Evolutionary conservation across 2,113 vertebrate species (phyloP).

Genomic region (Brachyhypopomus occidentalis): DNA sequence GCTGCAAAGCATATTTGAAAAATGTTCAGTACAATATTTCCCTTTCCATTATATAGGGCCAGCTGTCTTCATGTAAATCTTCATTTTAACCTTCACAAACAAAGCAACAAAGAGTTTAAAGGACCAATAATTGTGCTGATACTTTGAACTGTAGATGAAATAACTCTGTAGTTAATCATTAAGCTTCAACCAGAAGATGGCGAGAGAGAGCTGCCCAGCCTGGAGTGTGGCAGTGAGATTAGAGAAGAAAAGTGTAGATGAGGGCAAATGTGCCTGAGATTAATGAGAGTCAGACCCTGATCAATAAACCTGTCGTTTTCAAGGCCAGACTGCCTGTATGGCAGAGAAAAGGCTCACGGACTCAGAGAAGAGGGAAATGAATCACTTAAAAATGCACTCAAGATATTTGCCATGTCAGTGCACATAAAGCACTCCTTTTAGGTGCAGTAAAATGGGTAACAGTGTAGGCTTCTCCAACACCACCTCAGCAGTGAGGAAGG

Average conservation of each 20-base stretch:
- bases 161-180: too few species aligned
- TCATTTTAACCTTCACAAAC: too few species aligned
- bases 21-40: neutral
- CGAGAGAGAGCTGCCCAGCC: neutral
- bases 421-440: neutral
- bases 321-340: neutral
- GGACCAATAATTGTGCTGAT: too few species aligned
- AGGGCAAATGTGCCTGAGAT: neutral
- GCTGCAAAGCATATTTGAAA: neutral
- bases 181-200: conserved; percentile 18
- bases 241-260: neutral
- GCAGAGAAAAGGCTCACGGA: neutral
- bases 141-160: too few species aligned
- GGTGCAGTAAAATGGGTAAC: too few species aligned
- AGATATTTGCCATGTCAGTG: neutral
- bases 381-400: neutral
- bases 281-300: neutral
- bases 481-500: neutral
- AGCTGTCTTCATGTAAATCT: too few species aligned
- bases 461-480: neutral
- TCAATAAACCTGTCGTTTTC: neutral
- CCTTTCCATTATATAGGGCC: too few species aligned
- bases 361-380: neutral
- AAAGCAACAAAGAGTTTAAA: too few species aligned
- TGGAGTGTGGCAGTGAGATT: neutral